Evolutionary conservation across 2,113 vertebrate species (phyloP), one percentile per base, ranked within the genome.

Genomic region (Chaenogobius annularis): DNA sequence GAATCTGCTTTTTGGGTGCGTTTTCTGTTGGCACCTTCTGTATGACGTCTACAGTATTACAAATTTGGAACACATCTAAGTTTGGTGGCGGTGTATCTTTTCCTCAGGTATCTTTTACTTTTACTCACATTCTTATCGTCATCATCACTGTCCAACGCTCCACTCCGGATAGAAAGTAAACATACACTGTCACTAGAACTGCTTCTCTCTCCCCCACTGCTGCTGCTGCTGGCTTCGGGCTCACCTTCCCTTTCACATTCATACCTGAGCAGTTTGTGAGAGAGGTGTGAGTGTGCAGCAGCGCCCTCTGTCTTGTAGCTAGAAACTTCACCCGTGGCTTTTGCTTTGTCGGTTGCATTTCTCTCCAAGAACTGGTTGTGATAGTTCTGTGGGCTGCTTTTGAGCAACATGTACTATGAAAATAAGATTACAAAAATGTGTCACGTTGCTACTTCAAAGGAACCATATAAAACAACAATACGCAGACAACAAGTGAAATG

Each of bases 201-300:
- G 2, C 35, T 65, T 52, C 55, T 15, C 5, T 54, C 58, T 31
- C 26, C 26, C 26, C 47, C 50, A 4, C 52, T 69, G 19, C 7
- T 69, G 22, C 7, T 66, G 22, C 47, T 56, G 5, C 54, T 65
- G 10, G 3, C 19, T 20, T 70, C 47, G 6, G 35, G 14, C 62
- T 81, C 80, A n/a, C 54, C 66, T 43, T 85, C 69, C 26, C 70
- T 81, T 62, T 55, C 15, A 68, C 75, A 75, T 10, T 14, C 40
- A 10, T 78, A 19, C 19, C 26, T n/a, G 1, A 0, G 67, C n/a
- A 70, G 15, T 54, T 78, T 52, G 9, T 58, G 23, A 14, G 50
- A 15, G 26, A 31, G 26, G 26, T 4, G 26, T 10, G 14, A 63
- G 48, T 11, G 31, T 10, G 22, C 17, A 10, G 23, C 10, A 20